These are phyloP conservation scores for Campylomormyrus tamandua DNA, from an alignment of 2,113 vertebrate genomes.

Conservation along the genomic window DNA sequence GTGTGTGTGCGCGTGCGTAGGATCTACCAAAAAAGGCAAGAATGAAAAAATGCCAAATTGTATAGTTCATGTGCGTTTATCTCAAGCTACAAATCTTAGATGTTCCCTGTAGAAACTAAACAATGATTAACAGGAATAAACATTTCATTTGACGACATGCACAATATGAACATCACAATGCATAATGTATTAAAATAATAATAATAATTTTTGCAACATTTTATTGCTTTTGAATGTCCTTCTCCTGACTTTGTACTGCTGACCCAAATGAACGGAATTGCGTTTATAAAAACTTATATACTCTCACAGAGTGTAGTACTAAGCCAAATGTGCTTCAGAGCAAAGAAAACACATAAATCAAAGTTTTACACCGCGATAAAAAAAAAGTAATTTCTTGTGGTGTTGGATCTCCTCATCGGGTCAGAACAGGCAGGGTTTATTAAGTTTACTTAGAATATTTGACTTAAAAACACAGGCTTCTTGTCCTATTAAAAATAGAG, in stretches of 20 bases:
- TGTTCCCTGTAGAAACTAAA: not conserved
- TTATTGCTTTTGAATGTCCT: not conserved
- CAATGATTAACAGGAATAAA: not conserved
- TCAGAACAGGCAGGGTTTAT: not conserved
- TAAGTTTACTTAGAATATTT: not conserved
- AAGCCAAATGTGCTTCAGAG: not conserved
- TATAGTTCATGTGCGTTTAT: not conserved
- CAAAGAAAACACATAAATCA: constrained; percentile 3
- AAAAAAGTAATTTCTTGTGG: constrained; percentile 1
- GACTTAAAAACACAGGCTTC: not conserved
- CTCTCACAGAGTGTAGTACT: not conserved
- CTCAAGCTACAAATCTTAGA: not conserved
- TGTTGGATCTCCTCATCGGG: not conserved
- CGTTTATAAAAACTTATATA: constrained; percentile 7
- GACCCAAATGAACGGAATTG: not conserved
- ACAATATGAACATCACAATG: not conserved
- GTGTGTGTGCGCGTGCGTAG: not conserved
- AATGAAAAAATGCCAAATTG: not conserved
- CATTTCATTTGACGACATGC: not conserved
- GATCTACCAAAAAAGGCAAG: not conserved
- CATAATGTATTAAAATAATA: not conserved
- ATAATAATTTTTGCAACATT: not conserved
- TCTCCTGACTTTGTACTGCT: not conserved
- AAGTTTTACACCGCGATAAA: constrained; percentile 14
- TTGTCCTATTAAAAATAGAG: not conserved